Base-by-base conservation (phyloP, 2,888 invertebrate species). In the Philereme transversata region DNA sequence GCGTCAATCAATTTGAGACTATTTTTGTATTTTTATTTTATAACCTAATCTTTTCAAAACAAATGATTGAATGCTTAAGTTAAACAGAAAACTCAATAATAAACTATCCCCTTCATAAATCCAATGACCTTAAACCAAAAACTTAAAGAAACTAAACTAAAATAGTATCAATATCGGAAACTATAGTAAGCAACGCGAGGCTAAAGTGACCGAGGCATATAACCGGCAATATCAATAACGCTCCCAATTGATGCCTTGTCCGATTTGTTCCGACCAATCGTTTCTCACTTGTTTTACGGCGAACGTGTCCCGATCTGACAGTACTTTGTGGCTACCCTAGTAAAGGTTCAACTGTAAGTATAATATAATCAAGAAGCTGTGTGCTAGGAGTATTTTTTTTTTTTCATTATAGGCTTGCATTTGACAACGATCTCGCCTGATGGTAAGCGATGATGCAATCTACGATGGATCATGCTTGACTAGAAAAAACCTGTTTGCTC, bases 211-310 rank as follows among this genome's bases (percentile, higher is more conserved):
- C 63, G 55, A 49, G 51, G 38, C 59, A 43, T 51, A 64, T 60
- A 68, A 62, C 68, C 74, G 74, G 79, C 88, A 80, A 90, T 92
- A 90, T 91, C 92, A 92, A 93, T 93, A 93, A 88, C 82, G 74
- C 65, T 43, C 70, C 78, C 86, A 90, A 92, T 90, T 89, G 92
- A 92, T 90, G 91, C 78, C 85, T 82, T 83, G 87, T 88, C 88
- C 82, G 92, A 91, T 92, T 92, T 88, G 83, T 74, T 79, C 77
- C 72, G 82, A 77, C 81, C 81, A 81, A 78, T 82, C 89, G 83
- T 90, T 82, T 80, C 78, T 90, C 90, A 88, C 77, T 55, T 76
- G 77, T 64, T 91, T 91, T 90, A 92, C 86, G 88, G 80, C 73
- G 75, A 67, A 80, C 84, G 83, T 83, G 85, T 72, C 74, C 70